Base-by-base conservation (phyloP, 1,140 invertebrate species). In the Drosophila melanica region DNA sequence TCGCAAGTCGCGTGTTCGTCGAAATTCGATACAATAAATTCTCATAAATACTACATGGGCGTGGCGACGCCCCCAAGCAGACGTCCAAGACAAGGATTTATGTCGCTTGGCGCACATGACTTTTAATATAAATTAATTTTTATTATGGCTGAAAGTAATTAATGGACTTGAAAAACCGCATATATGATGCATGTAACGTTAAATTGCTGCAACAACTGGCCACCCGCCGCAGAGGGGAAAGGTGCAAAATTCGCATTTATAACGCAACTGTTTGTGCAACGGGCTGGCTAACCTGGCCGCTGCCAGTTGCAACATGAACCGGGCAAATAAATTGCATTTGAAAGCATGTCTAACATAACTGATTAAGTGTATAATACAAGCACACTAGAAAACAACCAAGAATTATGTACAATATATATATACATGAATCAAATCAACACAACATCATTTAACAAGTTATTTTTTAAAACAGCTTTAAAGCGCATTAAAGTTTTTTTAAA, bases 121-220 rank as follows among this genome's bases (percentile, higher is more conserved):
- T 86, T 86, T 86, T 86, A 86, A 86, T 86, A 86, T 87, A 87
- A 86, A 86, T 86, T 86, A 86, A 86, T 86, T 86, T 87, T 86
- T 86, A 86, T 86, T 86, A 87, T 79, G 71, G 78, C 79, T 82
- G 87, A 86, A 86, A 86, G 82, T 86, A 86, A 86, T 86, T 86
- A 86, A 86, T 86, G 82, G 82, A 86, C 75, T 78, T 72, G 55
- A 81, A 81, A 81, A 86, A 63, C 72, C 55, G 63, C 77, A 79
- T 75, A 67, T 77, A 81, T 86, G 81, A 85, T 86, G 81, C 74
- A 85, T 86, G 77, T 50, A 64, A 37, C 66, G 80, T 74, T 62
- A 67, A 72, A 72, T 72, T 67, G 69, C 23, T 62, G 54, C 47
- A 45, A 58, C 51, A 54, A 60, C 62, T 53, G 51, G n/a, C 51